Evolutionary conservation across 2,888 invertebrate genomes (phyloP), one percentile per base, ranked within the genome.

Genomic region (Eupithecia vulgata): DNA sequence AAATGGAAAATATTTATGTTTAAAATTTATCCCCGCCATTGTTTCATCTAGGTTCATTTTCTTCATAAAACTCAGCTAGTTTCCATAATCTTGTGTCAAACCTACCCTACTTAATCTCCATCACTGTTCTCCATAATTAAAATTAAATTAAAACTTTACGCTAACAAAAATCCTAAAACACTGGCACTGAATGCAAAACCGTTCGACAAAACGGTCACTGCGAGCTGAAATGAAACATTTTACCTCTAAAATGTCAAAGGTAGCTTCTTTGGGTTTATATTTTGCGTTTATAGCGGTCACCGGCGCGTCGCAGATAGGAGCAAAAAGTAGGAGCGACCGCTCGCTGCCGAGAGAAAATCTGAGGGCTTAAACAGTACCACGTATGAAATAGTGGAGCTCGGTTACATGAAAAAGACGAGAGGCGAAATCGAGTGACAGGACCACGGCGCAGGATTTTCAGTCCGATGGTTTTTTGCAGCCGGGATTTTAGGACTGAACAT

Each of bases 361-460:
- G 92, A 91, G 94, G 91, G 94, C 93, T 94, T 94, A 94, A 93
- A 94, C 92, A 94, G 91, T 91, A 90, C 90, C 91, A 87, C 91
- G 93, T 93, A 94, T 93, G 93, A 94, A 94, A 94, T 94, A 93
- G 91, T 92, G 87, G 90, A 87, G 91, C 90, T 93, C 91, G 92
- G 93, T 93, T 93, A 94, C 94, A 94, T 93, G 94, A 94, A 94
- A 94, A 93, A 94, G 94, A 94, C 92, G 92, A 92, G 90, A 90
- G 91, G 89, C 91, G 91, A 91, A 93, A 94, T 94, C 93, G 92
- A 93, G 92, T 92, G 93, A 94, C 94, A 91, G 92, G 87, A 90
- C 90, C 88, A 88, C 91, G 91, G 91, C 86, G 86, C 88, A 89
- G 91, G 92, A 91, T 91, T 93, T 94, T 91, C 90, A 88, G 89